Evolutionary conservation across 1,140 invertebrate species (phyloP), one percentile per base, ranked within the genome.

Genomic region (Papilio machaon): DNA sequence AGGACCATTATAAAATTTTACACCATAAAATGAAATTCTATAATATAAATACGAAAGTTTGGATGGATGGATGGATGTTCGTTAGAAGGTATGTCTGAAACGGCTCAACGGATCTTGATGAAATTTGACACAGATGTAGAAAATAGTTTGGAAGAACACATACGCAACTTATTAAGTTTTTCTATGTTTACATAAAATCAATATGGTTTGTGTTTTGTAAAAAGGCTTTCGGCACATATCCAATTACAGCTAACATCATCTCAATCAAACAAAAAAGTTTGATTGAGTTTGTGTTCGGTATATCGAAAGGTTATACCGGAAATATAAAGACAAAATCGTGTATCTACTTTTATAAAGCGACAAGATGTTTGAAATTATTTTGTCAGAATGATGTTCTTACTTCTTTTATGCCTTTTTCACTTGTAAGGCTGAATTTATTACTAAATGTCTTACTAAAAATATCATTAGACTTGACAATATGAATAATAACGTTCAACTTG

Each of bases 211-310:
- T 58, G 6, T n/a, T 17, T 17, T 17, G 52, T n/a, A 54, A 54
- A 54, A 54, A 54, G 7, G 17, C 15, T 54, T 54, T n/a, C 15
- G 17, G 38, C 6, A 38, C 38, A 17, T 54, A 46, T 43, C 73
- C 43, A 52, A 75, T 81, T 49, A 58, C 64, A 67, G 23, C 30
- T 67, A 67, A 67, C 23, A 67, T 4, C 10, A 38, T 10, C 30
- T 67, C 64, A 67, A 35, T 67, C 64, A 67, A 67, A 67, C 13
- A 35, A 13, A 35, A 35, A 67, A 35, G 23, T 67, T 67, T 35
- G 64, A 35, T 67, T 35, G 30, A 38, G 64, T 67, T 67, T 67
- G 64, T 38, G 64, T 30, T 75, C 17, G 46, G 17, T 75, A 43
- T 23, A 43, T 23, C 73, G 58, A 79, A 79, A 79, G n/a, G 43